phyloP scores from a whole-genome alignment of 2,797 vertebrate genomes.

The Sitta carolinensis region DNA sequence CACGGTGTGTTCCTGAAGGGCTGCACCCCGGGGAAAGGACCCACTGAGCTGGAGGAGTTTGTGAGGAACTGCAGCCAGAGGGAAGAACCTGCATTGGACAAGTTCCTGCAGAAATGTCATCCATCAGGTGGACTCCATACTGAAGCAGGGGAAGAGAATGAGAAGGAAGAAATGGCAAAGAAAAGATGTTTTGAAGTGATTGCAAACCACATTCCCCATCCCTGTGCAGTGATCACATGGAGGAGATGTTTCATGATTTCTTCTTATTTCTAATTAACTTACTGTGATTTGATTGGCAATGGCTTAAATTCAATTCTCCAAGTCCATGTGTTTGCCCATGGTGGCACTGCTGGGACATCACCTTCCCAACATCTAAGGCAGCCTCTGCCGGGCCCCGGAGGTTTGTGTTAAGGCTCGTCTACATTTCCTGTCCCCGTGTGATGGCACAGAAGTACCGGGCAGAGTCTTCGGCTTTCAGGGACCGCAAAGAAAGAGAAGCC shows the following conservation, averaged over 20 bases:
- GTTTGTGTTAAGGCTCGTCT: background rate
- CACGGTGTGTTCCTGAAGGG: background rate
- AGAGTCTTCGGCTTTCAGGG: background rate
- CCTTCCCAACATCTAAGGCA: rapidly evolving
- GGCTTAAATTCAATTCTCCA: too few relatives aligned
- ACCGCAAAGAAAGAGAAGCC: background rate
- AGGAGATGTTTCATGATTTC: too few relatives aligned
- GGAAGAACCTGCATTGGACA: background rate
- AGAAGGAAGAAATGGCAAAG: too few relatives aligned
- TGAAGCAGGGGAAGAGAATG: background rate
- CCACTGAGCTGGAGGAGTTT: too few relatives aligned
- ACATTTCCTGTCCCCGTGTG: background rate
- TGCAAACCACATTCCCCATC: background rate
- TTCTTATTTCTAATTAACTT: too few relatives aligned
- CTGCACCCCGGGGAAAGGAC: too few relatives aligned
- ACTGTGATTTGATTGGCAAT: too few relatives aligned
- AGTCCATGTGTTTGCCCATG: too few relatives aligned
- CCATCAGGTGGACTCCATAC: rapidly evolving
- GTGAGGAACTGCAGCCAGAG: background rate
- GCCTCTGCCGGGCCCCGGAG: background rate
- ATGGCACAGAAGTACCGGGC: background rate
- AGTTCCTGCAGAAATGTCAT: background rate
- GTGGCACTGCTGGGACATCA: too few relatives aligned
- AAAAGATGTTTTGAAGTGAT: background rate
- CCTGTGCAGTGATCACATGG: background rate